These are phyloP conservation scores for Pseudopipra pipra DNA, from an alignment of 2,113 vertebrate species.

Conservation along the genomic window DNA sequence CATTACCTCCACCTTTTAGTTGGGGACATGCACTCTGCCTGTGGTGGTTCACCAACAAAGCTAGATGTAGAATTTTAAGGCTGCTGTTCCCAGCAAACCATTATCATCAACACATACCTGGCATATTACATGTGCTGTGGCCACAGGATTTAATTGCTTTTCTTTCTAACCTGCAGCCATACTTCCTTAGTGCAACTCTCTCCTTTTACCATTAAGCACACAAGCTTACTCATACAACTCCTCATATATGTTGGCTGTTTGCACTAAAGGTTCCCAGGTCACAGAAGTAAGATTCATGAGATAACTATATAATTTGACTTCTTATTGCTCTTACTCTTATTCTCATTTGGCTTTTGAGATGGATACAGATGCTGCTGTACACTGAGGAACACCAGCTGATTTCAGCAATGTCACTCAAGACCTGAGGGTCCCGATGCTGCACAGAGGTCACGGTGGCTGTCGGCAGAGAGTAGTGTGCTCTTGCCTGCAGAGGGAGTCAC, in stretches of 20 bases:
- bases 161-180: background rate
- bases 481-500: slow-evolving; percentile 39
- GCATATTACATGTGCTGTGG: background rate
- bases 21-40: background rate
- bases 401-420: background rate
- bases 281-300: background rate
- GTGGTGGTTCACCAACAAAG: background rate
- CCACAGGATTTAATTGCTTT: background rate
- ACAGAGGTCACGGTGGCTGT: background rate
- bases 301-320: background rate
- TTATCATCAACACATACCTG: background rate
- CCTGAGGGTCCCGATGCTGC: background rate
- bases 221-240: background rate
- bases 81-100: background rate
- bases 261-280: background rate
- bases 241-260: background rate
- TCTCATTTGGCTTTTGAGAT: background rate
- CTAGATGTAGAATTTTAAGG: background rate
- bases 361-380: background rate
- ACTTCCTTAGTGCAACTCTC: background rate
- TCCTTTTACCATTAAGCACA: background rate
- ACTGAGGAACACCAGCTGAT: background rate
- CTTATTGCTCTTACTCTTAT: background rate
- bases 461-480: background rate
- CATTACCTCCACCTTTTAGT: background rate